Evolutionary conservation across 2,888 invertebrate genomes (phyloP), one percentile per base, ranked within the genome.

Genomic region (Lithophane semibrunnea): DNA sequence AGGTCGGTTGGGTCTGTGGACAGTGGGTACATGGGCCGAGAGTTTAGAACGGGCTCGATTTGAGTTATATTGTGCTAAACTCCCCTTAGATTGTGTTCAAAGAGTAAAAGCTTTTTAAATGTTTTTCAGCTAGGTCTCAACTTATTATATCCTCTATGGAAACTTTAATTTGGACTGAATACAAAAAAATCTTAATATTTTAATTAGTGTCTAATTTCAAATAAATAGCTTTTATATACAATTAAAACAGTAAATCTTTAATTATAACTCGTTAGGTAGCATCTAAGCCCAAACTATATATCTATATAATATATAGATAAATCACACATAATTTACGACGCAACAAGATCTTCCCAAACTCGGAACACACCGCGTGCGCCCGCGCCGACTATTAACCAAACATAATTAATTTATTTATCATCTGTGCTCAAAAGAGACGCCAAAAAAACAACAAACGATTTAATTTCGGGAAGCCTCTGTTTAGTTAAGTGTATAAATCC

Each of bases 361-460:
- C 86, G 86, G 68, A 82, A 80, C 84, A 70, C 58, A 66, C 88
- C 82, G 86, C 58, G 64, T 81, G 86, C 89, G 90, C 88, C 84
- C 83, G 88, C 85, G 87, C 84, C 89, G 88, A 83, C 93, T 93
- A 94, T 95, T 95, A 95, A 93, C 92, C 92, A 94, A 95, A 95
- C 94, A 94, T 94, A 95, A 95, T 96, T 95, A 95, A 95, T 96
- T 95, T 94, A 94, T 94, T 93, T 92, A 94, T 93, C 93, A 92
- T 83, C 86, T 79, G 84, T 76, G 85, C 88, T 89, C 91, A 83
- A 86, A 88, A 89, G 87, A 91, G 86, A 79, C 85, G 86, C 78
- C 83, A 90, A 88, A 89, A 66, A 87, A 85, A 80, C 83, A 85
- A 80, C 81, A 82, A 89, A 92, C 91, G 90, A 92, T 93, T 93